Base-by-base conservation (phyloP, 2,797 vertebrate genomes). In the Caiman crocodilus region DNA sequence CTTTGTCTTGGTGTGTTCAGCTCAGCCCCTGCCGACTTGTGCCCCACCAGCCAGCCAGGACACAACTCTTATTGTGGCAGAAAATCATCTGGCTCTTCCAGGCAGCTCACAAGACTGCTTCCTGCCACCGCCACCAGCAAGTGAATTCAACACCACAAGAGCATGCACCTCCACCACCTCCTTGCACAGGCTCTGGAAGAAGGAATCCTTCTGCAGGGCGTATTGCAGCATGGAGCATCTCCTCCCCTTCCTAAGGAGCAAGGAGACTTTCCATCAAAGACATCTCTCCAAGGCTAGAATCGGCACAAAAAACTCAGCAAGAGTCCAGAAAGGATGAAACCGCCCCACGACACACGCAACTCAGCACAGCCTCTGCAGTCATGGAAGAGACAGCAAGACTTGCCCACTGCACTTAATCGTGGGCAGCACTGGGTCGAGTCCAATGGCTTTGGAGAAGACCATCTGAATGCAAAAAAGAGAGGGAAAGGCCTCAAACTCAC, bases 401-500 rank as follows among this genome's bases (percentile, higher is more conserved):
- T 16, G 14, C 32, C 26, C n/a, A 77, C 21, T 59, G 58, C 0
- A 0, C n/a, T 23, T 73, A 10, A 14, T 28, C 35, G 20, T 1
- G 4, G 42, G 16, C 18, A 14, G 18, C 0, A 76, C 3, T 56
- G 76, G 28, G 87, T 94, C 95, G 92, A 96, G 67, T 17, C 76
- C 90, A 5, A n/a, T 2, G 1, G 23, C 30, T 65, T 79, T 60
- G 63, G 81, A 88, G 32, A 42, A 9, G 80, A 63, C 79, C 76
- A 15, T 79, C 86, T 55, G 59, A 86, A 69, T 11, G 26, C 30
- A 8, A 82, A 94, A 77, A 69, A 57, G 79, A 16, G 23, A 79
- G 35, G n/a, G 58, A 14, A 1, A 0, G 4, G 12, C 82, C 21
- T 61, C 23, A 57, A 18, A 65, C 59, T 5, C 3, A 0, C 1